phyloP scores from a whole-genome alignment of 2,113 vertebrate species.

The Dendrocopos noguchii region DNA sequence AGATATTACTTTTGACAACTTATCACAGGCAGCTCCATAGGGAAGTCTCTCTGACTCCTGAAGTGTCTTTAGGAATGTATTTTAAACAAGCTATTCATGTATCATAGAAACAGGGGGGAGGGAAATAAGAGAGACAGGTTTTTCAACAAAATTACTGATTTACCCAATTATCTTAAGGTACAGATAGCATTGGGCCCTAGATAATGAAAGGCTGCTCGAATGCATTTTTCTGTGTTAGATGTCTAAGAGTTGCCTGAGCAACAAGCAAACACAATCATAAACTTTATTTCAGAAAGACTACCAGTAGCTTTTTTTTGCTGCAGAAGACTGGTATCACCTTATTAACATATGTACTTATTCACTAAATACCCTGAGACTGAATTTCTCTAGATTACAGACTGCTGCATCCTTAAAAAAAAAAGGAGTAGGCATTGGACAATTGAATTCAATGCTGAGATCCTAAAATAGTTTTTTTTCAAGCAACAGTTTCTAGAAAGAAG shows the following conservation, averaged over 20 bases:
- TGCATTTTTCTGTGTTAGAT: background rate
- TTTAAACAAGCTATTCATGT: background rate
- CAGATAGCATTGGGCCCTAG: background rate
- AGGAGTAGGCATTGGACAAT: background rate
- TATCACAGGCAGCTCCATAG: background rate
- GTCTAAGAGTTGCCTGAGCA: background rate
- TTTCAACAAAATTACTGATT: background rate
- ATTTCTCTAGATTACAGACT: background rate
- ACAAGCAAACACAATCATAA: background rate
- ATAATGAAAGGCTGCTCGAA: background rate
- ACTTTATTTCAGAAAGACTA: background rate
- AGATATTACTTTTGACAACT: background rate
- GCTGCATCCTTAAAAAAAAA: background rate
- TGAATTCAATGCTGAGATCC: background rate
- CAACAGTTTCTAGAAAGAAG: background rate
- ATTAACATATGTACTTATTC: background rate
- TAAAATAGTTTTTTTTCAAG: background rate
- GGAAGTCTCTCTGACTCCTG: background rate
- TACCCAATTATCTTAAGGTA: background rate
- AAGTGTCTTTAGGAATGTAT: background rate
- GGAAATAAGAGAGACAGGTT: accelerated
- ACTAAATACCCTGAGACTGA: background rate
- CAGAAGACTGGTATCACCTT: background rate
- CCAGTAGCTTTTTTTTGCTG: background rate
- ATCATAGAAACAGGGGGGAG: background rate